A percentile compares a stretch with the other conserved stretches of the same genome.
Conservation (phyloP, 2,797 vertebrate genomes). For the Lophotriccus pileatus region DNA sequence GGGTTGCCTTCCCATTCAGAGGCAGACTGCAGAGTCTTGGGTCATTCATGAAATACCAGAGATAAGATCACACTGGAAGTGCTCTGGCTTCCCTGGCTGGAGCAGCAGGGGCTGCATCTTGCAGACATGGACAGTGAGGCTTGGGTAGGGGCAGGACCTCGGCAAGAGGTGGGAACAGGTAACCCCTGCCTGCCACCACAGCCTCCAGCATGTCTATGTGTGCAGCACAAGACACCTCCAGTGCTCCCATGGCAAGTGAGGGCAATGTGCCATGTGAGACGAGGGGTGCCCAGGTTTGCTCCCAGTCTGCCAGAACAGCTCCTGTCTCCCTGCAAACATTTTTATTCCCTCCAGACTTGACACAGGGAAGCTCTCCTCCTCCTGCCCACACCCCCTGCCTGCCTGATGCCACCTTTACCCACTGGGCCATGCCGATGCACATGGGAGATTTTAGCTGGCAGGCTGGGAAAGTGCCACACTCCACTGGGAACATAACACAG, state of each 20-base stretch:
- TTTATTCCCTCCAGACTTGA: background rate
- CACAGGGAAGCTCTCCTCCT: accelerated
- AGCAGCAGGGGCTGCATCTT: background rate
- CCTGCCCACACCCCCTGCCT: background rate
- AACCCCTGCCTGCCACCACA: background rate
- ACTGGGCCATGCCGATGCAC: background rate
- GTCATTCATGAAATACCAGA: background rate
- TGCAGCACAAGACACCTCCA: background rate
- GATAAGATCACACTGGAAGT: background rate
- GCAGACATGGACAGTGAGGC: accelerated
- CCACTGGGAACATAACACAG: background rate
- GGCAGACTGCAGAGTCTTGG: background rate
- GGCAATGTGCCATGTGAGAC: accelerated
- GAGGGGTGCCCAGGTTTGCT: background rate
- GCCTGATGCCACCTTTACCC: background rate
- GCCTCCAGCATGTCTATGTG: background rate
- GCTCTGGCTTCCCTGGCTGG: background rate
- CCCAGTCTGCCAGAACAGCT: background rate
- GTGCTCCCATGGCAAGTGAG: background rate
- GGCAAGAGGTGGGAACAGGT: accelerated
- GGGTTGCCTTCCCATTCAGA: background rate
- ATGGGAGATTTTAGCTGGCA: background rate
- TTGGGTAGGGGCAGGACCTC: background rate
- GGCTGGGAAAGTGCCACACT: background rate
- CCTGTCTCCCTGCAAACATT: background rate